Conservation (phyloP, 2,113 vertebrate genomes). For the Ia io region DNA sequence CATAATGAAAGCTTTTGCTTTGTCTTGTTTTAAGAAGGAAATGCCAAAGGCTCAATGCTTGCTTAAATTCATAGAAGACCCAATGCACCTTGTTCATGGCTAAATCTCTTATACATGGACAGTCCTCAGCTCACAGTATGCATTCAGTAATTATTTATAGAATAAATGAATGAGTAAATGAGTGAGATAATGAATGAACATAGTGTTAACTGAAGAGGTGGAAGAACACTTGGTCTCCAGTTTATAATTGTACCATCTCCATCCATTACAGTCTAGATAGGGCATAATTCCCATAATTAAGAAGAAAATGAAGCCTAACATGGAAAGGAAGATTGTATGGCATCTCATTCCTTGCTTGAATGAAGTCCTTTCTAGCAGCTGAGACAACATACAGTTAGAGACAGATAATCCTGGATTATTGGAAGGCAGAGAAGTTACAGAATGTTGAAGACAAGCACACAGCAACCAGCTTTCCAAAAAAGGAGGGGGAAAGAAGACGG, state of each 20-base stretch:
- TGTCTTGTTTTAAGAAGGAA: neutral
- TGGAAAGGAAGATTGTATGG: neutral
- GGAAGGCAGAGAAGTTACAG: neutral
- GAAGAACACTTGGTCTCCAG: neutral
- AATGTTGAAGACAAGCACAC: neutral
- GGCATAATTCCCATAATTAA: neutral
- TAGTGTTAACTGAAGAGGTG: neutral
- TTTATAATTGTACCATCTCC: neutral
- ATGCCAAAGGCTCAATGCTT: neutral
- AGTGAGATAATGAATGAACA: neutral
- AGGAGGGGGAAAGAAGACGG: no score
- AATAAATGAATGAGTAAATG: neutral
- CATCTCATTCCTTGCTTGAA: neutral
- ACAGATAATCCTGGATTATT: neutral
- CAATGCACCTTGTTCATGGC: neutral
- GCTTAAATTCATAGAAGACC: neutral
- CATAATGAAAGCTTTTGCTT: neutral
- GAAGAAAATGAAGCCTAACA: neutral
- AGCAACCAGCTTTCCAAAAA: no score
- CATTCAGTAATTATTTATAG: neutral
- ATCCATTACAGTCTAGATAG: neutral
- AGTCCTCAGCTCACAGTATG: neutral
- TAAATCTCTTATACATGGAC: neutral
- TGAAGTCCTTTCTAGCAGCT: neutral
- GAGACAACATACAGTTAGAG: neutral